These are phyloP conservation scores for Tolmerus cingulatus DNA, from an alignment of 2,888 invertebrate species.

Conservation along the genomic window DNA sequence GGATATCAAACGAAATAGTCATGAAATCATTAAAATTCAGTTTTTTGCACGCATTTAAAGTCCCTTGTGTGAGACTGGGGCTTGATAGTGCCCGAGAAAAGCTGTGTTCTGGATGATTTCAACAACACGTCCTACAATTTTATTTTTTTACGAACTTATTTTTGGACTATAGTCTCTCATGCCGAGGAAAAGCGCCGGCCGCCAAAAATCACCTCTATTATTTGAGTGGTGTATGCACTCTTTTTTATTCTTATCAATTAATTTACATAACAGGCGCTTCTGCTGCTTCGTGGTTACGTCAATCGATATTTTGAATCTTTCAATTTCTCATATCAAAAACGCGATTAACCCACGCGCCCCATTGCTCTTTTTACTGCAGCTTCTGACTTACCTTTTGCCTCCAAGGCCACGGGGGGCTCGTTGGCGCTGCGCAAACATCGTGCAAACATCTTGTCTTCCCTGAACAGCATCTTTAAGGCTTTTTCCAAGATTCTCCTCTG, in stretches of 20 bases:
- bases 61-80: neutral
- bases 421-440: neutral
- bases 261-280: neutral
- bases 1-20: neutral
- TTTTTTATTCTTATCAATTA: neutral
- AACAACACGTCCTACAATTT: neutral
- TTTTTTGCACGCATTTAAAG: neutral
- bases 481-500: neutral
- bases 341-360: neutral
- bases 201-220: neutral
- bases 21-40: neutral
- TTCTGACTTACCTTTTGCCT: neutral
- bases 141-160: neutral
- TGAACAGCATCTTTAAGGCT: neutral
- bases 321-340: neutral
- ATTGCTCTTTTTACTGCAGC: neutral
- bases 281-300: neutral
- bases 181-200: neutral
- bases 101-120: neutral
- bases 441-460: neutral
- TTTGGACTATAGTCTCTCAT: neutral
- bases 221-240: neutral
- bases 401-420: neutral
- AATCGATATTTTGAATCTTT: neutral
- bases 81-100: neutral